Conservation (phyloP, 1,140 invertebrate genomes). For the Camponotus pennsylvanicus region DNA sequence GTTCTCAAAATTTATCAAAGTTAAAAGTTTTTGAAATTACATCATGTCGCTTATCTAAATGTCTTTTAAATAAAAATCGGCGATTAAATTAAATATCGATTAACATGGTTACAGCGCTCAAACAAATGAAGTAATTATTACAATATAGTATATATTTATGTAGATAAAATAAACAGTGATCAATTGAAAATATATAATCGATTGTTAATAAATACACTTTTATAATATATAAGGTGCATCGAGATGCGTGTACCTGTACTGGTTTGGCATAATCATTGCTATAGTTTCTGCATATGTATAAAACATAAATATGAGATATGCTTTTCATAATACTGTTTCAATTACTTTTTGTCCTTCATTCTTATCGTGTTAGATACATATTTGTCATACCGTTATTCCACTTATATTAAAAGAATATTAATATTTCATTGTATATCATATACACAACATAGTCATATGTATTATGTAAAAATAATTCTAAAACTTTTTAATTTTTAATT, state of each 20-base stretch:
- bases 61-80: not conserved
- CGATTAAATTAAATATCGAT: constrained; percentile 6
- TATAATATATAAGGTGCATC: constrained; percentile 53
- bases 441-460: not conserved
- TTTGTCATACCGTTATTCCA: not conserved
- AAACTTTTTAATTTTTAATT: not conserved
- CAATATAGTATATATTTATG: not conserved
- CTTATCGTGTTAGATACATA: not conserved
- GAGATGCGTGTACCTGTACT: constrained; percentile 29
- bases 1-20: not conserved
- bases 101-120: not conserved
- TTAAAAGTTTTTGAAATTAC: not conserved
- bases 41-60: not conserved
- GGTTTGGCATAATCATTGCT: constrained; percentile 62
- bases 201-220: constrained; percentile 58
- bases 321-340: constrained; percentile 70
- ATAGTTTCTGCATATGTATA: constrained; percentile 76
- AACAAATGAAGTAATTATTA: constrained; percentile 9
- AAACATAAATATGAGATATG: constrained; percentile 77
- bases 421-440: not conserved
- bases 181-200: constrained; percentile 8
- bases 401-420: not conserved
- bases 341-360: not conserved
- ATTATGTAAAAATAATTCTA: not conserved
- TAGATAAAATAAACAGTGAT: constrained; percentile 34